Evolutionary conservation across 2,888 invertebrate genomes (phyloP).

Genomic region (Leucania comma): DNA sequence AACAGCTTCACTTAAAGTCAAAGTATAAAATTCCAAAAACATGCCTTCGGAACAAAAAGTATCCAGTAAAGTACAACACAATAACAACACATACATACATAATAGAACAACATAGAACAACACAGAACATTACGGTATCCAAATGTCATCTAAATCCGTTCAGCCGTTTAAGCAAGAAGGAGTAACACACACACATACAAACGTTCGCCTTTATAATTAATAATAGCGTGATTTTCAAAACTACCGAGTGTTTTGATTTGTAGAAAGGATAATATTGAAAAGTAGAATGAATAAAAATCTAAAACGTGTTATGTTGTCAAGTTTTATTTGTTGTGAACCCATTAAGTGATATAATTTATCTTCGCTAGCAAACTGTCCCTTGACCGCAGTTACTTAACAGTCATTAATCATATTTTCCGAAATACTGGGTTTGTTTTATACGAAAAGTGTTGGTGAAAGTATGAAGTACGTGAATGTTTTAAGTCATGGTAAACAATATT

Average conservation of each 20-base stretch:
- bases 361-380: neutral
- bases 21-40: too few relatives aligned
- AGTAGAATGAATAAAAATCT: neutral
- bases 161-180: too few relatives aligned
- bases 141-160: too few relatives aligned
- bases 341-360: constrained; percentile 16
- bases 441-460: neutral
- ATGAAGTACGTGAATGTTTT: neutral
- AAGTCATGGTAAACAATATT: neutral
- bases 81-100: too few relatives aligned
- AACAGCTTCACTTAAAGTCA: too few relatives aligned
- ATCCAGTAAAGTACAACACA: too few relatives aligned
- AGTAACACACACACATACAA: too few relatives aligned
- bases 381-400: neutral
- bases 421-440: neutral
- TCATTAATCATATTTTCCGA: constrained; percentile 7
- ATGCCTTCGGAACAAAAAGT: too few relatives aligned
- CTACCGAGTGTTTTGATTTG: too few relatives aligned
- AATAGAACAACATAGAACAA: too few relatives aligned
- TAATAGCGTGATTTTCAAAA: neutral
- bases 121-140: too few relatives aligned
- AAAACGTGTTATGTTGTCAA: neutral
- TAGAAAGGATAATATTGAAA: too few relatives aligned
- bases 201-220: neutral
- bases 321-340: neutral